Base-by-base conservation (phyloP, 2,888 invertebrate genomes). In the Andrena trimmerana region DNA sequence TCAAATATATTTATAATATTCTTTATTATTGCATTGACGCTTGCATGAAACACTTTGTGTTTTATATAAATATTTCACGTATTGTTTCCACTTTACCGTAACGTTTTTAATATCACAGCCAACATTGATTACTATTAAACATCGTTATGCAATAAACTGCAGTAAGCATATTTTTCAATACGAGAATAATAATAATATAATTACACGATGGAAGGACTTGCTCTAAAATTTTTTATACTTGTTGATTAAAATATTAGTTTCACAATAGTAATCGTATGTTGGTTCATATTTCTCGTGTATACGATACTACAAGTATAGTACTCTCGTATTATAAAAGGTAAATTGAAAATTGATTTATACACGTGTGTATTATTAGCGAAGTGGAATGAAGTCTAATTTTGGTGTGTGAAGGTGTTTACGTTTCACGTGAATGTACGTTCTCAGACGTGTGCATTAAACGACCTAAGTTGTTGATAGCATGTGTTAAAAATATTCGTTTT, bases 401-500 rank as follows among this genome's bases (percentile, higher is more conserved):
- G 42, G 31, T 57, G 27, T 73, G 20, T 48, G 59, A 48, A 36
- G 31, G 29, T 42, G 5, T 27, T 66, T 66, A 24, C 13, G 24
- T 73, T 75, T 73, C 62, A 52, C 27, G 71, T 31, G 68, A 72
- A 81, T 69, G 10, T 60, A 5, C 79, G 27, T 66, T 80, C 48
- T 67, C 42, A 60, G 13, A 63, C 20, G n/a, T 24, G 68, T 33
- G 57, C 57, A 80, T 73, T n/a, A 42, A 72, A 66, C 81, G 54
- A 71, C 31, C 77, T 67, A 63, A 48, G 60, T 77, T 73, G 29
- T 76, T 76, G 72, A 72, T 63, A 70, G 88, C 86, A 86, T 86
- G 86, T 66, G 65, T 73, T 69, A 20, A 16, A n/a, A 1, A 66
- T 73, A 42, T 16, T 42, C 13, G 42, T 42, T 16, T 42, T 62